Percentiles rank a stretch among this genome's conserved stretches.
Conservation (phyloP, 2,113 vertebrate species). For the Chelonoidis abingdonii region DNA sequence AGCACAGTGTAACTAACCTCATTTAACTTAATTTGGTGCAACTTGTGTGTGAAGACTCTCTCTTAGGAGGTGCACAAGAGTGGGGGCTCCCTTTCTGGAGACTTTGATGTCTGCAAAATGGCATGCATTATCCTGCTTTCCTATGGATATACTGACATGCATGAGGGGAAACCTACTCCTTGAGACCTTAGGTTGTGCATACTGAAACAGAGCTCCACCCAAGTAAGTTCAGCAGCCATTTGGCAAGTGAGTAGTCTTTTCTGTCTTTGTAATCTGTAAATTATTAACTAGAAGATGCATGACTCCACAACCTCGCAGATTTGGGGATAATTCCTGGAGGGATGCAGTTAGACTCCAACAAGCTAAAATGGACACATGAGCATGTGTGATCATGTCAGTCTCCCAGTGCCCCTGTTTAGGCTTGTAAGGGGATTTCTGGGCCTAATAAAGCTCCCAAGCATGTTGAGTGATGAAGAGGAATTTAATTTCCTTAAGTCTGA, state of each 20-base stretch:
- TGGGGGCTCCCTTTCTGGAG: not conserved
- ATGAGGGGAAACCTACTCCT: not conserved
- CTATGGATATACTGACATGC: too few species aligned
- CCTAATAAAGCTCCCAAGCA: not conserved
- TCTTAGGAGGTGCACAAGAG: not conserved
- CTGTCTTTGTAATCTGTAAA: not conserved
- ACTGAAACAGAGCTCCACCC: not conserved
- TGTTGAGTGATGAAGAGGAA: not conserved
- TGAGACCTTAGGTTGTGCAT: not conserved
- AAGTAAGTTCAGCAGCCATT: not conserved
- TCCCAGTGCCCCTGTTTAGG: not conserved
- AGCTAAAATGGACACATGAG: not conserved
- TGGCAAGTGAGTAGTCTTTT: not conserved
- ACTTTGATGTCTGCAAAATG: not conserved
- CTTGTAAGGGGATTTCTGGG: not conserved
- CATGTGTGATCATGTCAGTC: not conserved
- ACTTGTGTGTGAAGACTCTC: not conserved
- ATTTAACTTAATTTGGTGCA: not conserved
- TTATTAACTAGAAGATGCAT: not conserved
- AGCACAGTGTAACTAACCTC: not conserved
- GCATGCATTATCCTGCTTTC: not conserved
- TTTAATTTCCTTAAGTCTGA: not conserved
- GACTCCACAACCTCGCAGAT: too few species aligned
- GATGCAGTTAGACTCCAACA: not conserved
- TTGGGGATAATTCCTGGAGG: not conserved